Base-by-base conservation (phyloP, 1,140 invertebrate species). In the Xylocopa sonorina region DNA sequence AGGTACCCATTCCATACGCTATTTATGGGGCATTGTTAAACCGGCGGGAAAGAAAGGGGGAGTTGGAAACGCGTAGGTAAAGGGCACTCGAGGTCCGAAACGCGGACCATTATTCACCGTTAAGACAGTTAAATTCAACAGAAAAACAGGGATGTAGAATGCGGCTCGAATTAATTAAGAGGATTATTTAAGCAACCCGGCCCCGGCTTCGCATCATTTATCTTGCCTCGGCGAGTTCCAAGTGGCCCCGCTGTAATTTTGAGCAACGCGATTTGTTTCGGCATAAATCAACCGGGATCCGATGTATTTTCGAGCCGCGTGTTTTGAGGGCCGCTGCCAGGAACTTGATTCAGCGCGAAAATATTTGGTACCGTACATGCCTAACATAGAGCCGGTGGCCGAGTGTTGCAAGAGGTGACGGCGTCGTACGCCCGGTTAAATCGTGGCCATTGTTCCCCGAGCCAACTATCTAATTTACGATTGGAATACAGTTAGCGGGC, bases 261-360 rank as follows among this genome's bases (percentile, higher is more conserved):
- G 43, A 71, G 75, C 41, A 78, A 71, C 55, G 38, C 66, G 66
- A 71, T 69, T 71, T 41, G 66, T 78, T 78, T 51, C 66, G 18
- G 18, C 24, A 60, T 71, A 71, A 69, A 71, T 78, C 67, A 78
- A 58, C 55, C 34, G 29, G 57, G 43, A 43, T 50, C 75, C 51
- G 66, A 78, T 78, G 72, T 75, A 75, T 75, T 75, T n/a, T 66
- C 62, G 72, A 66, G 72, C n/a, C 53, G 18, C 34, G 43, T 78
- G 41, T 62, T 78, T 50, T 29, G 43, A 60, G 38, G 27, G 18
- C 18, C 18, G 16, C n/a, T 78, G 75, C 75, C 75, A 78, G 67
- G 24, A 71, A 18, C 55, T 71, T 60, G 67, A 71, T 51, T 78
- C 67, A 60, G 32, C 55, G 9, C 67, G 67, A 60, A 62, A 60